phyloP scores from a whole-genome alignment of 2,113 vertebrate species.

The Puntigrus tetrazona region DNA sequence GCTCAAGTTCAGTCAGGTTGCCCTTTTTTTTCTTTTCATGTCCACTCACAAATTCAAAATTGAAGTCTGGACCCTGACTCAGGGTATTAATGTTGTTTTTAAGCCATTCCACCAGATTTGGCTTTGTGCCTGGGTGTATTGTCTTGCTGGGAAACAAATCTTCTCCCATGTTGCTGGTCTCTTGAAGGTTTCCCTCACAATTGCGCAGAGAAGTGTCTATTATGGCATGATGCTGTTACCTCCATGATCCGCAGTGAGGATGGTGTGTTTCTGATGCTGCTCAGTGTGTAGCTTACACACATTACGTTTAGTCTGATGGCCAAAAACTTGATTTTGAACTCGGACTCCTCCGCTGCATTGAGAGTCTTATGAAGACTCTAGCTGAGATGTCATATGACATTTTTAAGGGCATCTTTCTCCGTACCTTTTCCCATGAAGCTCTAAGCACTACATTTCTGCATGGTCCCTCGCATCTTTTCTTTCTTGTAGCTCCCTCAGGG shows the following conservation, averaged over 20 bases:
- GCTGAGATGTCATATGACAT: neutral
- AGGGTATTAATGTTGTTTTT: neutral
- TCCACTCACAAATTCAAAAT: neutral
- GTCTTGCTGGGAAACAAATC: neutral
- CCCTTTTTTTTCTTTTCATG: neutral
- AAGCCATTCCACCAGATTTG: neutral
- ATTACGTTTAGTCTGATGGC: neutral
- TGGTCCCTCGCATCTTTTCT: neutral
- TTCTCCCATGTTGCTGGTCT: neutral
- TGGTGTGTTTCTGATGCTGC: neutral
- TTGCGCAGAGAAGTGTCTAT: neutral
- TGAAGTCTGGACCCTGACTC: neutral
- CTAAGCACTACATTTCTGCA: neutral
- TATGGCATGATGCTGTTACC: neutral
- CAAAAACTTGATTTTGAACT: neutral
- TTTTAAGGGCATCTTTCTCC: neutral
- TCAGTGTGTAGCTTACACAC: neutral
- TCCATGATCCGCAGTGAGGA: neutral
- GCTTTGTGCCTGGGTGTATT: neutral
- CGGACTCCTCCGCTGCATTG: neutral
- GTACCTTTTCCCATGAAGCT: neutral
- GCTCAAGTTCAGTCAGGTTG: neutral
- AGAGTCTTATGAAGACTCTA: neutral
- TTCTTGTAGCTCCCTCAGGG: conserved; percentile 1
- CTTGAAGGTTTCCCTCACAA: neutral